Base-by-base conservation (phyloP, 2,888 invertebrate genomes). In the Cordilura impudica region DNA sequence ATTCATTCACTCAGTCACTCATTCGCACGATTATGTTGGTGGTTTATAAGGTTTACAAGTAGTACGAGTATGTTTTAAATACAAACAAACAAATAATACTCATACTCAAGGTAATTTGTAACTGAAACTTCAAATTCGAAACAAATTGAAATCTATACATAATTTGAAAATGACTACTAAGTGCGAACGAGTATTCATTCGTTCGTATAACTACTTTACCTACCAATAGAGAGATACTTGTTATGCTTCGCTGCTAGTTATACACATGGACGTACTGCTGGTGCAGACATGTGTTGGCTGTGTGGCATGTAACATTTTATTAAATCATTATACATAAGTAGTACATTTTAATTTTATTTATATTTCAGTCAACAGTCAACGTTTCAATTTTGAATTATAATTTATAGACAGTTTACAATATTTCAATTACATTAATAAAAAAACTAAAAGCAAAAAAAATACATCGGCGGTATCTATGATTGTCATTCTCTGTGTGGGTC, bases 101-200 rank as follows among this genome's bases (percentile, higher is more conserved):
- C 54, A 39, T 58, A 66, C 66, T 75, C 79, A 79, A 79, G 79
- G 79, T 75, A 79, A 79, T 71, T 79, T 75, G 71, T 79, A 71
- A 75, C 39, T 66, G 49, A 74, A 78, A 78, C 60, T 78, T 65
- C 16, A 60, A 78, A 60, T 54, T 65, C 39, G 29, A 39, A 49
- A 69, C 70, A 70, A 63, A 70, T 75, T 54, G 5, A 47, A 71
- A 51, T 49, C 21, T 49, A 45, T 61, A 56, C 58, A 61, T 51
- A 56, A 35, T 54, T 4, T 19, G 63, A 39, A 43, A 18, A 26
- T 26, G 3, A 4, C 26, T 26, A 4, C 26, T 26, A 26, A 4
- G 26, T 4, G 4, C 26, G 4, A 47, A 16, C 19, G 2, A 72
- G 35, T 54, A 31, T n/a, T 58, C 58, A 19, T 21, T 39, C 43